Percentiles rank a stretch among this genome's conserved stretches.
Evolutionary conservation across 2,888 invertebrate genomes (phyloP).

Genomic region (Xanthia togata): DNA sequence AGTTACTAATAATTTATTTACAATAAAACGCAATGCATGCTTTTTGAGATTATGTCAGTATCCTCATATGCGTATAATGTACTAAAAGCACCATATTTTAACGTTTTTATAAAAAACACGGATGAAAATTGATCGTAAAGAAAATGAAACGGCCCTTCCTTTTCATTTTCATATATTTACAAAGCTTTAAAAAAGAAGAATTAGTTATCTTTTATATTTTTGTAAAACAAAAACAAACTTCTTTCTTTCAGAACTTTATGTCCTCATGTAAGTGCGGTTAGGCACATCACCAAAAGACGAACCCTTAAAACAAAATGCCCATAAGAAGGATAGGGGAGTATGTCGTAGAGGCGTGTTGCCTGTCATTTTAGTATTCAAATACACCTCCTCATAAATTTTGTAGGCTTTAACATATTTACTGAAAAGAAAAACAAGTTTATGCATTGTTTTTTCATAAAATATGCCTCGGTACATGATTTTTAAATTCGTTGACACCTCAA

Average conservation of each 20-base stretch:
- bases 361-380: conserved; percentile 66
- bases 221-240: not conserved
- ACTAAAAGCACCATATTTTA: too few relatives aligned
- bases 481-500: not conserved
- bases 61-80: too few relatives aligned
- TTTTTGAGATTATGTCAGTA: not conserved
- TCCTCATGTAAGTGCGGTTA: conserved; percentile 23
- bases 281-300: conserved; percentile 34
- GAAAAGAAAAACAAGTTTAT: conserved; percentile 9
- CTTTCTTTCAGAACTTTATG: conserved; percentile 8
- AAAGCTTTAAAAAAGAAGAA: not conserved
- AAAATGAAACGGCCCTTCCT: too few relatives aligned
- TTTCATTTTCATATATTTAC: too few relatives aligned
- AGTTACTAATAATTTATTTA: not conserved
- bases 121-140: not conserved
- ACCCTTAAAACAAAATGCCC: conserved; percentile 48
- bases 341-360: conserved; percentile 49
- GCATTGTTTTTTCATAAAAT: not conserved
- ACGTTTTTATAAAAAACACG: not conserved
- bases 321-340: conserved; percentile 36
- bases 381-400: conserved; percentile 55
- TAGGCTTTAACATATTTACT: conserved; percentile 27
- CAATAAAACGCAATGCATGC: not conserved
- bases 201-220: not conserved
- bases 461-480: not conserved